Conservation (phyloP, 2,113 vertebrate species). For the Phyllopteryx taeniolatus region DNA sequence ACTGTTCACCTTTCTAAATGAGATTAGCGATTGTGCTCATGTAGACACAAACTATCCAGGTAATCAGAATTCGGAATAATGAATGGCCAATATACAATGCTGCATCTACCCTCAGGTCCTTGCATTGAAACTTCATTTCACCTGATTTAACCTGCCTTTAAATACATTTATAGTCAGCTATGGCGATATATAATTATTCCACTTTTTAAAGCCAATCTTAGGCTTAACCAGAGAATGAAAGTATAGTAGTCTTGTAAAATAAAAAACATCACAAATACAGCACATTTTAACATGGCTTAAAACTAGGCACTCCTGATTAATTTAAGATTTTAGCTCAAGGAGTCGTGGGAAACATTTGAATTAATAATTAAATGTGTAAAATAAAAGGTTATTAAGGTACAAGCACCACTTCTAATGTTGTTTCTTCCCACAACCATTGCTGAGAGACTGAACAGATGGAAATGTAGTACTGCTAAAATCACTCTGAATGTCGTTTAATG, state of each 20-base stretch:
- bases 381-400: conserved; percentile 37
- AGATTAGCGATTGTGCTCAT: conserved; percentile 25
- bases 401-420: conserved; percentile 35
- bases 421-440: conserved; percentile 38
- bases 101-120: conserved; percentile 13
- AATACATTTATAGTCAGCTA: conserved; percentile 40
- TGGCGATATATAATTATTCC: conserved; percentile 37
- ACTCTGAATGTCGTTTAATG: conserved; percentile 29
- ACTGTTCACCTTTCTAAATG: conserved; percentile 39
- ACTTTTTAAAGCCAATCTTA: conserved; percentile 20
- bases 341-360: not conserved
- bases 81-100: conserved; percentile 6
- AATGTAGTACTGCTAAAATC: conserved; percentile 38
- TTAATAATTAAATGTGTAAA: conserved; percentile 29
- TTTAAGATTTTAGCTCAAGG: not conserved
- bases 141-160: not conserved
- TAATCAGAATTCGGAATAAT: conserved; percentile 30
- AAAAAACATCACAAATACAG: not conserved
- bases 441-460: conserved; percentile 47
- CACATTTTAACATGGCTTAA: conserved; percentile 1
- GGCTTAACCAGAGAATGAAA: conserved; percentile 1
- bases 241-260: not conserved
- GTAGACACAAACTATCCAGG: conserved; percentile 25
- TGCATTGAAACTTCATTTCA: conserved; percentile 25
- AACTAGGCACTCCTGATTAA: not conserved